A percentile compares a stretch with the other conserved stretches of the same genome.
Evolutionary conservation across 2,797 vertebrate species (phyloP).

Genomic region (Syngnathus acus): DNA sequence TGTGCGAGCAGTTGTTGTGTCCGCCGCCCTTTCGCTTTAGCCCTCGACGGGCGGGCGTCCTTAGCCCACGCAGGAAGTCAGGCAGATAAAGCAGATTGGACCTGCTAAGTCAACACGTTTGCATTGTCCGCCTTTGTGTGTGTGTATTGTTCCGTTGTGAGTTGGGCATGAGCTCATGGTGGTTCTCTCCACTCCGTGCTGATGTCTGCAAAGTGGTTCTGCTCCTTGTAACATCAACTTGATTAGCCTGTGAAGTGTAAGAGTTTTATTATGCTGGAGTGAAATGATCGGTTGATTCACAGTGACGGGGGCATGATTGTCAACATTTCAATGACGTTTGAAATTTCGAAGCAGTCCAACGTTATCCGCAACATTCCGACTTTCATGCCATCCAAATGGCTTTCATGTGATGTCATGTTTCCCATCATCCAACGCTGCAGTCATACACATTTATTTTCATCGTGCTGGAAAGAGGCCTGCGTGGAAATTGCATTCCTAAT

Average conservation of each 20-base stretch:
- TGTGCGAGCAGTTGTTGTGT: conserved; percentile 15
- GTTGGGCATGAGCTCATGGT: conserved; percentile 54
- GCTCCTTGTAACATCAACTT: conserved; percentile 23
- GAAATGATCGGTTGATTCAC: conserved; percentile 50
- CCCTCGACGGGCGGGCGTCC: conserved; percentile 33
- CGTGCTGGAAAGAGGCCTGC: conserved; percentile 52
- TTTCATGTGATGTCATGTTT: conserved; percentile 11
- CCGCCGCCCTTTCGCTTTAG: conserved; percentile 33
- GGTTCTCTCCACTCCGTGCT: conserved; percentile 39
- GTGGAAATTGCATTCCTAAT: conserved; percentile 75
- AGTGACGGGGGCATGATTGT: conserved; percentile 17
- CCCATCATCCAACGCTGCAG: conserved; percentile 15
- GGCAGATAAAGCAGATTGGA: conserved; percentile 62
- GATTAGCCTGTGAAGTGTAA: conserved; percentile 43
- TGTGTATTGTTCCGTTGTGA: conserved; percentile 65
- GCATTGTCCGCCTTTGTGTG: conserved; percentile 41
- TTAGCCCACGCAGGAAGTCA: conserved; percentile 64
- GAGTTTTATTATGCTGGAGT: conserved; percentile 30
- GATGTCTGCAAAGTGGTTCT: conserved; percentile 48
- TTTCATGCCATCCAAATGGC: conserved; percentile 16
- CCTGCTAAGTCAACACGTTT: conserved; percentile 67
- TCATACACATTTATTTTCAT: conserved; percentile 52
- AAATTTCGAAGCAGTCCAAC: conserved; percentile 21
- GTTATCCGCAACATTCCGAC: conserved; percentile 24
- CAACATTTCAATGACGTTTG: conserved; percentile 22